Evolutionary conservation across 2,888 invertebrate species (phyloP).

Genomic region (Dilophus febrilis): DNA sequence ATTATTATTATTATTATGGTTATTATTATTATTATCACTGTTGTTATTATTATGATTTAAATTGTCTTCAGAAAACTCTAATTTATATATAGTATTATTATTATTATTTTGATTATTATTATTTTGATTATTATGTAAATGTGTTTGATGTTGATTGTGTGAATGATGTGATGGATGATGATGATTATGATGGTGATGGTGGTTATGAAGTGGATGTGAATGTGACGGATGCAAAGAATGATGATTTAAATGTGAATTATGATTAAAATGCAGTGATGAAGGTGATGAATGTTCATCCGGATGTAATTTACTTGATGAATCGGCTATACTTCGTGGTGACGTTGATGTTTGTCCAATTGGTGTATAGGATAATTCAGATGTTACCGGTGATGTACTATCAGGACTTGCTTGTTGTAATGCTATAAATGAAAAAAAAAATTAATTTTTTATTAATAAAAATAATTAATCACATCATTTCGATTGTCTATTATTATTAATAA

Average conservation of each 20-base stretch:
- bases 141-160: slow-evolving; percentile 24
- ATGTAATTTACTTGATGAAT: slow-evolving; percentile 6
- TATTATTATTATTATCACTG: slow-evolving; percentile 16
- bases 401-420: slow-evolving; percentile 60
- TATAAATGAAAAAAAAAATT: slow-evolving; percentile 14
- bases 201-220: slow-evolving; percentile 9
- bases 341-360: slow-evolving; percentile 26
- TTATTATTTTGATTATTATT: slow-evolving; percentile 14
- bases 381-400: slow-evolving; percentile 74
- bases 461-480: not conserved
- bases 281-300: slow-evolving; percentile 2
- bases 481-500: too few relatives aligned
- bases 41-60: slow-evolving; percentile 30
- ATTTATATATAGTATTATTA: too few relatives aligned
- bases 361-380: slow-evolving; percentile 49
- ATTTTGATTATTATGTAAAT: slow-evolving; percentile 17
- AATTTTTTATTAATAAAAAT: too few relatives aligned
- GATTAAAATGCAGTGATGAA: too few relatives aligned
- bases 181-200: slow-evolving; percentile 24
- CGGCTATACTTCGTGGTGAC: slow-evolving; percentile 16
- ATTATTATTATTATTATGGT: slow-evolving; percentile 13
- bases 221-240: too few relatives aligned
- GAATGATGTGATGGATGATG: slow-evolving; percentile 8
- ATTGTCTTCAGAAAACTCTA: too few relatives aligned
- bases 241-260: too few relatives aligned